Evolutionary conservation across 1,140 invertebrate genomes (phyloP).

Genomic region (Ceratoteleas bidentatus): DNA sequence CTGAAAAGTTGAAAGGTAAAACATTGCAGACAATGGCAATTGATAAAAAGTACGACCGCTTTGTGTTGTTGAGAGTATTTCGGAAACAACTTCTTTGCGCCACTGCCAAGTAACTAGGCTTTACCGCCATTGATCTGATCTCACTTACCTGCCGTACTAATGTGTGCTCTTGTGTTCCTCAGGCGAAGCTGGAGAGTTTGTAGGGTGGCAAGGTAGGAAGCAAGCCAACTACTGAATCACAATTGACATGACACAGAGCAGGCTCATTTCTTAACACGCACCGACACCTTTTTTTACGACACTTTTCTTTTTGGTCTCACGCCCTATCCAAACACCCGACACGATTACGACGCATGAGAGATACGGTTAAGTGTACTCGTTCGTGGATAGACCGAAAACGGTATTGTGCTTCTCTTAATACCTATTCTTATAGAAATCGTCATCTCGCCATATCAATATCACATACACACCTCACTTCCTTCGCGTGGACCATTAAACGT

Average conservation of each 20-base stretch:
- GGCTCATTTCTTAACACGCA: slow-evolving; percentile 69
- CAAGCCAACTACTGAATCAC: slow-evolving; percentile 82
- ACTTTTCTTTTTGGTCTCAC: slow-evolving; percentile 24
- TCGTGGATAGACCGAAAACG: not conserved
- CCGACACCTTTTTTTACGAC: slow-evolving; percentile 10
- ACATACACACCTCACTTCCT: not conserved
- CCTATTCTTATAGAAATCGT: not conserved
- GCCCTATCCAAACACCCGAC: slow-evolving; percentile 13
- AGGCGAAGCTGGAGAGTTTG: slow-evolving; percentile 92
- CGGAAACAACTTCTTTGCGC: slow-evolving; percentile 71
- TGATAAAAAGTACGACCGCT: slow-evolving; percentile 54
- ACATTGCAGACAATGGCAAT: slow-evolving; percentile 13
- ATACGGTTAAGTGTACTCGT: slow-evolving; percentile 49
- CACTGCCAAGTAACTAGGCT: slow-evolving; percentile 81
- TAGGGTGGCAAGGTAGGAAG: slow-evolving; percentile 91
- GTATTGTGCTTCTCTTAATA: slow-evolving; percentile 3
- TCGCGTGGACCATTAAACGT: slow-evolving; percentile 26
- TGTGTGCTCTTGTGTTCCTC: slow-evolving; percentile 83
- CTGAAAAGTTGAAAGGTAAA: too few species aligned
- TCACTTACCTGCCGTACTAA: slow-evolving; percentile 82
- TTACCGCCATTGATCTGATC: slow-evolving; percentile 80
- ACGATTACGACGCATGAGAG: slow-evolving; percentile 41
- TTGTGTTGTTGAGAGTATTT: slow-evolving; percentile 68
- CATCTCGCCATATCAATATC: not conserved
- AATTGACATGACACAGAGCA: slow-evolving; percentile 80